Percentiles rank a stretch among this genome's conserved stretches.
Evolutionary conservation across 2,888 invertebrate genomes (phyloP).

Genomic region (Ptychoptera contaminata): DNA sequence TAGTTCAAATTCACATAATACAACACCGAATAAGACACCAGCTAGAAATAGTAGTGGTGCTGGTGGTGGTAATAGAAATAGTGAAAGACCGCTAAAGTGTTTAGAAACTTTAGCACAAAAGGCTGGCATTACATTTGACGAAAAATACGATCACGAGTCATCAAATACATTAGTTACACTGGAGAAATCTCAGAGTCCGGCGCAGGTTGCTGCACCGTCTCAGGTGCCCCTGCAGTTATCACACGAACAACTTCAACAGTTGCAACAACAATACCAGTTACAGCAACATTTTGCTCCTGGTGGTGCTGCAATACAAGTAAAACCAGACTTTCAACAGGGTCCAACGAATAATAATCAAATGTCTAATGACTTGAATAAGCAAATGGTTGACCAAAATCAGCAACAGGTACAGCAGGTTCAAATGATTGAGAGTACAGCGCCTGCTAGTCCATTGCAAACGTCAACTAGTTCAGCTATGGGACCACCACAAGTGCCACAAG

Average conservation of each 20-base stretch:
- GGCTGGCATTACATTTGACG: constrained; percentile 56
- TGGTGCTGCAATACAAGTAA: constrained; percentile 28
- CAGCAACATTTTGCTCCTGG: constrained; percentile 39
- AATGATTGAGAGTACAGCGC: constrained; percentile 24
- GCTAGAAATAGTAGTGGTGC: constrained; percentile 8
- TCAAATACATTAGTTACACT: constrained; percentile 46
- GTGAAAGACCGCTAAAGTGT: constrained; percentile 43
- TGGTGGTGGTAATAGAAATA: constrained; percentile 29
- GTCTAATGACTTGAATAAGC: constrained; percentile 23
- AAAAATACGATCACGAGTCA: constrained; percentile 60
- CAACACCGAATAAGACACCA: constrained; percentile 1
- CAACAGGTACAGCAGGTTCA: constrained; percentile 34
- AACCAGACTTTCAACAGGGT: constrained; percentile 28
- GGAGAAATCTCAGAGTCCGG: constrained; percentile 43
- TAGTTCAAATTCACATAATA: constrained; percentile 3
- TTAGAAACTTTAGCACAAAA: constrained; percentile 56
- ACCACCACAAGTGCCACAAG: constrained; percentile 31
- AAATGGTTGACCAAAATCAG: constrained; percentile 31
- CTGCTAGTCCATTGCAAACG: constrained; percentile 33
- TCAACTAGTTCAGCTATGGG: constrained; percentile 21
- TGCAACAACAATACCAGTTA: constrained; percentile 43
- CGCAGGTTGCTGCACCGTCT: constrained; percentile 26
- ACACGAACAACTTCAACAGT: constrained; percentile 37
- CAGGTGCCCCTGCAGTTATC: constrained; percentile 29
- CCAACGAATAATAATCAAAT: constrained; percentile 14